Base-by-base conservation (phyloP, 1,140 invertebrate species). In the Lucilia sericata region DNA sequence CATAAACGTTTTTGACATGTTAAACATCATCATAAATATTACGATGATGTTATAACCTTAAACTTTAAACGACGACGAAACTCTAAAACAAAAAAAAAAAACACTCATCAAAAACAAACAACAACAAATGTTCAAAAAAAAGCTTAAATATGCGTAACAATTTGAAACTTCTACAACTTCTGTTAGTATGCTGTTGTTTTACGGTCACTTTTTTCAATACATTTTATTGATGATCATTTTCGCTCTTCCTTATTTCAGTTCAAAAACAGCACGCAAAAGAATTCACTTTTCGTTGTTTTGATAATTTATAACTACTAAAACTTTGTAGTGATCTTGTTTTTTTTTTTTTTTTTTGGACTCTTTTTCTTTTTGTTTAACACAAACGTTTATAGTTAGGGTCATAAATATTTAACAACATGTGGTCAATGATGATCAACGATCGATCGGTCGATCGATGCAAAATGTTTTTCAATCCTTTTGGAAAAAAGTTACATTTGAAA, bases 1-100 rank as follows among this genome's bases (percentile, higher is more conserved):
- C 65, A 70, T 70, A 70, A 70, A 70, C 65, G 65, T 70, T 70
- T 70, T 70, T 70, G 65, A 70, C 65, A 70, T 70, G 65, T 55
- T 55, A 55, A 55, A 55, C 51, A 55, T 55, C 51, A 55, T 55
- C 51, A 55, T 55, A 55, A 17, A 55, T 55, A 55, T 55, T 55
- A 55, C 51, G 51, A 12, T 17, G 51, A 12, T 17, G 51, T 55
- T 55, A 55, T 55, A 55, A 55, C 51, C 51, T 55, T 55, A 55
- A 55, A 55, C 51, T n/a, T 55, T 55, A n/a, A 55, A 55, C 10
- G 42, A 10, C 42, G 7, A 55, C 25, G 25, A 3, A 30, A 30
- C 25, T 30, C 25, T 3, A 55, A 55, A 55, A 17, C 51, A 55
- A 8, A 8, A 55, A 55, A 12, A 12, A 55, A 8, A 10, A 7